Evolutionary conservation across 1,140 invertebrate species (phyloP).

Genomic region (Cepaea nemoralis): DNA sequence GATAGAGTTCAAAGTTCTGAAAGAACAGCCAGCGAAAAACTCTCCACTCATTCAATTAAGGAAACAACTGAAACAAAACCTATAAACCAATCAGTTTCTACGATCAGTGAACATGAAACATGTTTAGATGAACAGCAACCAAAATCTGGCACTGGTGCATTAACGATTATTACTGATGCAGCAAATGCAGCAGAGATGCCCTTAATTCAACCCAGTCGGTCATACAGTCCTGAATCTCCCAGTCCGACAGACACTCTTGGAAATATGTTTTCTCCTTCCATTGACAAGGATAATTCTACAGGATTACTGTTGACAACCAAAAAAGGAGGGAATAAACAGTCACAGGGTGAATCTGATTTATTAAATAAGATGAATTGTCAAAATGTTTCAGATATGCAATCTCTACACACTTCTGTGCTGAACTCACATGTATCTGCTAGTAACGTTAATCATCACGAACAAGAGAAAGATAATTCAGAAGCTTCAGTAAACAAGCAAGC

Average conservation of each 20-base stretch:
- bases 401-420: background rate
- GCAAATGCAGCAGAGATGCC: background rate
- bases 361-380: background rate
- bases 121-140: background rate
- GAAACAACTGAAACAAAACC: background rate
- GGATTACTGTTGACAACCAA: background rate
- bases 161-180: background rate
- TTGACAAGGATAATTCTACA: background rate
- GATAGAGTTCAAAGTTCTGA: background rate
- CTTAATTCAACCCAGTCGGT: background rate
- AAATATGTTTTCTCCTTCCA: background rate
- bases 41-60: background rate
- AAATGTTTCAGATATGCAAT: background rate
- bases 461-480: background rate
- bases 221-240: background rate
- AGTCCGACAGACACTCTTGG: background rate
- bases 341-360: background rate
- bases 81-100: background rate
- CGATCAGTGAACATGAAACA: background rate
- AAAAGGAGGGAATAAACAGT: background rate
- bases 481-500: background rate
- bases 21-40: background rate
- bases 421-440: background rate
- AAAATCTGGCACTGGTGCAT: background rate
- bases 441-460: background rate